phyloP scores from a whole-genome alignment of 2,888 invertebrate species.

The Amiota mariae region DNA sequence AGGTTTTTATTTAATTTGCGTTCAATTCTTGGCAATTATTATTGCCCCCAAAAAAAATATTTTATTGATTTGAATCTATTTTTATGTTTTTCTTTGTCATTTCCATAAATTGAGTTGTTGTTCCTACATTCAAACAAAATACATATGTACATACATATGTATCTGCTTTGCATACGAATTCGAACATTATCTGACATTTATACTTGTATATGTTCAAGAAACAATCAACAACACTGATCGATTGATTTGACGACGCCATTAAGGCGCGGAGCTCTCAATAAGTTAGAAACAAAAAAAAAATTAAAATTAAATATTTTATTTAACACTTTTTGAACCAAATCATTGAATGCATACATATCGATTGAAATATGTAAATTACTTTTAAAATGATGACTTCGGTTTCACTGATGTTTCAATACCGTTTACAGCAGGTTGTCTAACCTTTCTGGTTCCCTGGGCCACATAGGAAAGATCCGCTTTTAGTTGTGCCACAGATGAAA shows the following conservation, averaged over 20 bases:
- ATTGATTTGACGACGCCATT: neutral
- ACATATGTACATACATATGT: neutral
- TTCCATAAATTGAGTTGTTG: constrained; percentile 25
- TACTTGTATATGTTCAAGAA: neutral
- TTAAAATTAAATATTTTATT: neutral
- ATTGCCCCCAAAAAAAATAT: constrained; percentile 1
- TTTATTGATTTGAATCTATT: constrained; percentile 3
- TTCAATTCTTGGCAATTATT: neutral
- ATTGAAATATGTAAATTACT: constrained; percentile 11
- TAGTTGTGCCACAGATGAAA: too few relatives aligned
- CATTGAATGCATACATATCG: constrained; percentile 6
- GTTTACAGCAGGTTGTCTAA: too few relatives aligned
- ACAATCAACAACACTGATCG: neutral
- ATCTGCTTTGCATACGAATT: constrained; percentile 14
- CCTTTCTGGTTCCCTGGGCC: too few relatives aligned
- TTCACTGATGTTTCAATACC: too few relatives aligned
- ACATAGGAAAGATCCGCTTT: too few relatives aligned
- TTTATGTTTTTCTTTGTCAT: constrained; percentile 11
- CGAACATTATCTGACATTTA: constrained; percentile 7
- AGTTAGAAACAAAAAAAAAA: neutral
- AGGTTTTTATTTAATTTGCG: neutral
- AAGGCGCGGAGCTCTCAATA: neutral
- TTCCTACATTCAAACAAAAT: constrained; percentile 7
- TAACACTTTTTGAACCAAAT: neutral
- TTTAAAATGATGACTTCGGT: neutral